These are phyloP conservation scores for Macaria liturata DNA, from an alignment of 2,888 invertebrate genomes.

Conservation along the genomic window DNA sequence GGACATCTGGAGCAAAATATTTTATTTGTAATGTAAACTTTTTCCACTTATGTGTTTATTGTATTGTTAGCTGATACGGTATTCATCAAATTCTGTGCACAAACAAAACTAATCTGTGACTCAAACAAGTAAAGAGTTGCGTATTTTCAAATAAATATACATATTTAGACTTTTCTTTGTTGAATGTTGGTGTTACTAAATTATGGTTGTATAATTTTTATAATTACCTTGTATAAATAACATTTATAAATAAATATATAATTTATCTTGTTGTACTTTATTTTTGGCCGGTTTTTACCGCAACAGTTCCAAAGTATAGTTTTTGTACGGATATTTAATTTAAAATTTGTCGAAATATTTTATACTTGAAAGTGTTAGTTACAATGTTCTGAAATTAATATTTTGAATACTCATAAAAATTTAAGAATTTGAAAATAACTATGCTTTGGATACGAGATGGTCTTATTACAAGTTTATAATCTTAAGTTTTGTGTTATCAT, in stretches of 20 bases:
- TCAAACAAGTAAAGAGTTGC: conserved; percentile 7
- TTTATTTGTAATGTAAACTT: no score
- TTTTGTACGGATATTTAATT: conserved; percentile 11
- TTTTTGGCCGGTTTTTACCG: conserved; percentile 15
- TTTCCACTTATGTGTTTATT: no score
- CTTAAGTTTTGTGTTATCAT: not conserved
- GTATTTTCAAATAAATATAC: conserved; percentile 7
- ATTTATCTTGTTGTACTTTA: conserved; percentile 26
- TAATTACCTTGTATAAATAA: conserved; percentile 3
- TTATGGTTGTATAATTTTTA: conserved; percentile 30
- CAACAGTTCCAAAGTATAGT: conserved; percentile 23
- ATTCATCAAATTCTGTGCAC: conserved; percentile 4
- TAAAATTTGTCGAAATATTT: conserved; percentile 7
- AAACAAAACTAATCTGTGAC: conserved; percentile 1
- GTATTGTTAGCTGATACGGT: no score
- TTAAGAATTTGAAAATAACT: not conserved
- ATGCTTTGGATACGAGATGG: conserved; percentile 7
- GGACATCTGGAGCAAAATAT: no score
- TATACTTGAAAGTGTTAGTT: conserved; percentile 12
- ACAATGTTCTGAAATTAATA: conserved; percentile 13
- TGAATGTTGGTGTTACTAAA: conserved; percentile 20
- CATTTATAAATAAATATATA: no score
- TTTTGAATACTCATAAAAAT: conserved; percentile 5
- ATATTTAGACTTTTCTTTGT: conserved; percentile 13
- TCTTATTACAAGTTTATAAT: no score